Evolutionary conservation across 2,797 vertebrate species (phyloP).

Genomic region (Micromesistius poutassou): DNA sequence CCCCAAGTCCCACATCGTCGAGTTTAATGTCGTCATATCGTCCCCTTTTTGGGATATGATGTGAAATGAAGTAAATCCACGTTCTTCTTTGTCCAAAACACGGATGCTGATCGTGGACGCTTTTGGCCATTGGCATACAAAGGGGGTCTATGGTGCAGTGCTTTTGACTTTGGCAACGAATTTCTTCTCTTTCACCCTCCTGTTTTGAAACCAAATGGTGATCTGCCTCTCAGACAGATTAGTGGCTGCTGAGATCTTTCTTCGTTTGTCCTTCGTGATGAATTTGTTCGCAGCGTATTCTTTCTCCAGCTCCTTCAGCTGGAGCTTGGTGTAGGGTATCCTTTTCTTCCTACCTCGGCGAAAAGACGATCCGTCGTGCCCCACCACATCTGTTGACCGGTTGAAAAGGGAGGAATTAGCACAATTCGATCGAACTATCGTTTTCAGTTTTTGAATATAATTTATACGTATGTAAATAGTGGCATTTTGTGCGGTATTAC

Average conservation of each 20-base stretch:
- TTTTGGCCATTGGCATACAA: not conserved
- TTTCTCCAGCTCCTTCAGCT: constrained; percentile 81
- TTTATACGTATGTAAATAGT: not conserved
- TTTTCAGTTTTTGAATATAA: not conserved
- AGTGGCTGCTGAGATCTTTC: constrained; percentile 79
- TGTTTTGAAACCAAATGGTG: constrained; percentile 84
- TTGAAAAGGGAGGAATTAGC: not conserved
- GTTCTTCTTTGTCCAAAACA: not conserved
- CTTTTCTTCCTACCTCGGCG: constrained; percentile 80
- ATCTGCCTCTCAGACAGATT: constrained; percentile 80
- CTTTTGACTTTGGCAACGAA: constrained; percentile 79
- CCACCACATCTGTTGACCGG: constrained; percentile 72
- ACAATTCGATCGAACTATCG: not conserved
- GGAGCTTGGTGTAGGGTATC: constrained; percentile 80
- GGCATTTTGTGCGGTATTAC: not conserved
- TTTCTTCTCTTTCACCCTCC: constrained; percentile 82
- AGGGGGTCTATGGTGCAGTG: constrained; percentile 58
- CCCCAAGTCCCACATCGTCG: constrained; percentile 10
- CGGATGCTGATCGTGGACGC: not conserved
- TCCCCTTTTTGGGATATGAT: not conserved
- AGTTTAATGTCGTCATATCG: not conserved
- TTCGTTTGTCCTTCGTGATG: constrained; percentile 83
- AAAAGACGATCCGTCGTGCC: constrained; percentile 76
- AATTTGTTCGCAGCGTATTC: constrained; percentile 81
- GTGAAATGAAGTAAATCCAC: not conserved